phyloP scores from a whole-genome alignment of 2,888 invertebrate genomes.

The Cephus pygmeus region DNA sequence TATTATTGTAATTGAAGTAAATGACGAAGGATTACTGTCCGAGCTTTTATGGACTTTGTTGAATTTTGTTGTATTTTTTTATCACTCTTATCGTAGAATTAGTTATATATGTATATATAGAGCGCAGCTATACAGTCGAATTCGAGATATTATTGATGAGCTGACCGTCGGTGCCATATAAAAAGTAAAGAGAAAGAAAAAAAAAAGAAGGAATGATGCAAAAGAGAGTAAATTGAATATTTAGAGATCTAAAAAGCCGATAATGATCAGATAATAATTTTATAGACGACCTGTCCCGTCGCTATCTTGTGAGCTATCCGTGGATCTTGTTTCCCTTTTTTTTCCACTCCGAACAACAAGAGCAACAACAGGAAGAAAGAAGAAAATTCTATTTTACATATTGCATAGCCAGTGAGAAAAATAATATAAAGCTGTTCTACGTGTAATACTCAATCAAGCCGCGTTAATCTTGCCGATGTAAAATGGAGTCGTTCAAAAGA shows the following conservation, averaged over 20 bases:
- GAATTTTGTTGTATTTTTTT: background rate
- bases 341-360: constrained; percentile 35
- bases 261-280: constrained; percentile 39
- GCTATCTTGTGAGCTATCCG: constrained; percentile 37
- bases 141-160: constrained; percentile 40
- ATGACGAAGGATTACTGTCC: background rate
- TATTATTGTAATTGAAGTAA: background rate
- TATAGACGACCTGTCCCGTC: constrained; percentile 41
- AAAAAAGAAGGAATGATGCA: background rate
- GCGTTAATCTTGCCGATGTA: background rate
- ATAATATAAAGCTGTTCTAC: constrained; percentile 21
- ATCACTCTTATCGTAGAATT: background rate
- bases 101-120: background rate
- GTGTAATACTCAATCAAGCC: background rate
- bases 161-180: constrained; percentile 56
- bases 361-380: background rate
- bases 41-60: background rate
- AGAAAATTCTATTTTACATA: constrained; percentile 55
- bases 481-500: background rate
- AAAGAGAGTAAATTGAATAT: constrained; percentile 28
- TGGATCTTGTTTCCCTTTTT: constrained; percentile 32
- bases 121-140: constrained; percentile 18
- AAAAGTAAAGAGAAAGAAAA: background rate
- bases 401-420: constrained; percentile 40
- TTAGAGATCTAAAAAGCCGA: constrained; percentile 24